A percentile compares a stretch with the other conserved stretches of the same genome.
phyloP scores from a whole-genome alignment of 2,797 vertebrate species.

The Macrochelys suwanniensis region DNA sequence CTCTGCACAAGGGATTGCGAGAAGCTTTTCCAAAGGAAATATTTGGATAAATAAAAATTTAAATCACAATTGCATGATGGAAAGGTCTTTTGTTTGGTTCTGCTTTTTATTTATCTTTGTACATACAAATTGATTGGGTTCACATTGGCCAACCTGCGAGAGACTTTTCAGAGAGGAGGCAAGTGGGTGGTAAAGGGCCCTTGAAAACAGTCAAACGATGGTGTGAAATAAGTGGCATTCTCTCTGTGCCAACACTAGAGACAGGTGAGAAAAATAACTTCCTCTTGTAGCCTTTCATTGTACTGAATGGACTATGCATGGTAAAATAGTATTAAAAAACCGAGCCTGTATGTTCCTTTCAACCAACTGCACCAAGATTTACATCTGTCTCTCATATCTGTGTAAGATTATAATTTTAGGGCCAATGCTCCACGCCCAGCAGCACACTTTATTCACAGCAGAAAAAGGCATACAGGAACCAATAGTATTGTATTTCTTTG shows the following conservation, averaged over 20 bases:
- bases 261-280: background rate
- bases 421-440: background rate
- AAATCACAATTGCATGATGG: constrained; percentile 55
- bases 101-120: constrained; percentile 23
- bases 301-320: background rate
- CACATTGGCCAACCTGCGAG: background rate
- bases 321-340: background rate
- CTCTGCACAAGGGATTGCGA: constrained; percentile 52
- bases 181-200: constrained; percentile 3
- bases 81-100: constrained; percentile 61
- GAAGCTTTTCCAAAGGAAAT: constrained; percentile 67
- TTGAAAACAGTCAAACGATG: constrained; percentile 33
- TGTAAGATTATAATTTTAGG: background rate
- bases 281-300: constrained; percentile 19
- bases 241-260: constrained; percentile 22
- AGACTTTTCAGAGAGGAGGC: constrained; percentile 40
- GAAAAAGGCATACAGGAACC: background rate
- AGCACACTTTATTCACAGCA: background rate
- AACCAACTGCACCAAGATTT: background rate
- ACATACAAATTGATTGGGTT: constrained; percentile 21
- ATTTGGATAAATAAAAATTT: constrained; percentile 65
- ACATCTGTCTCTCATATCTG: background rate
- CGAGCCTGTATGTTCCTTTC: background rate
- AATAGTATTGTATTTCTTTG: background rate
- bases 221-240: constrained; percentile 30